Evolutionary conservation across 2,888 invertebrate species (phyloP).

Genomic region (Eutolmus rufibarbis): DNA sequence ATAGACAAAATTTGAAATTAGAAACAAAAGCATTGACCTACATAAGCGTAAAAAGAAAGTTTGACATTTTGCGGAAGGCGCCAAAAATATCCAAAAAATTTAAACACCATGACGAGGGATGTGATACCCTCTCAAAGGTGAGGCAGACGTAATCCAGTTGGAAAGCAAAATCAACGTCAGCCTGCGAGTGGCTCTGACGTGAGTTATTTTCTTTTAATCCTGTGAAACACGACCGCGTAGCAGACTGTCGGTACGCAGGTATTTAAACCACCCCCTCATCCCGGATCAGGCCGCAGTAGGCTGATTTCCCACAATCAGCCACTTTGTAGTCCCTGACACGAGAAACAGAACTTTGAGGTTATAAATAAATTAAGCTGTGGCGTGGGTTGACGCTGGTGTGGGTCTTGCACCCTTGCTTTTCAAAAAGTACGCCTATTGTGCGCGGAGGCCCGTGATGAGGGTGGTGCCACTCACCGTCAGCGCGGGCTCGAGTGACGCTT

Average conservation of each 20-base stretch:
- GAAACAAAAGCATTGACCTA: too few species aligned
- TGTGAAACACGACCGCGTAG: neutral
- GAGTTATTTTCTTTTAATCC: neutral
- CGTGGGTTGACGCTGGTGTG: neutral
- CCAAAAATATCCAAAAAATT: neutral
- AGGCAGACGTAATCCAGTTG: neutral
- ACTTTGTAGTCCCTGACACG: neutral
- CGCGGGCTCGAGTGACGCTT: neutral
- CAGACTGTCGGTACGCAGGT: neutral
- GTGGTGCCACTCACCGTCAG: neutral
- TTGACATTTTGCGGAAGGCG: neutral
- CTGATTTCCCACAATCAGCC: neutral
- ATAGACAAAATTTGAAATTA: too few species aligned
- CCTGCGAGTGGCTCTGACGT: neutral
- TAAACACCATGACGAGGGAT: neutral
- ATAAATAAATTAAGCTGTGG: neutral
- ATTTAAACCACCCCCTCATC: neutral
- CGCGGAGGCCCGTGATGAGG: neutral
- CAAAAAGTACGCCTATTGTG: neutral
- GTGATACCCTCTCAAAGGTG: neutral
- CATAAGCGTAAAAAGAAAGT: neutral
- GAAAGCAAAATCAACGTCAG: neutral
- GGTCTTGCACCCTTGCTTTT: neutral
- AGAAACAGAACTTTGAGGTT: neutral
- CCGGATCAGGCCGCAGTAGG: neutral